Base-by-base conservation (phyloP, 2,113 vertebrate species). In the Oplegnathus fasciatus region DNA sequence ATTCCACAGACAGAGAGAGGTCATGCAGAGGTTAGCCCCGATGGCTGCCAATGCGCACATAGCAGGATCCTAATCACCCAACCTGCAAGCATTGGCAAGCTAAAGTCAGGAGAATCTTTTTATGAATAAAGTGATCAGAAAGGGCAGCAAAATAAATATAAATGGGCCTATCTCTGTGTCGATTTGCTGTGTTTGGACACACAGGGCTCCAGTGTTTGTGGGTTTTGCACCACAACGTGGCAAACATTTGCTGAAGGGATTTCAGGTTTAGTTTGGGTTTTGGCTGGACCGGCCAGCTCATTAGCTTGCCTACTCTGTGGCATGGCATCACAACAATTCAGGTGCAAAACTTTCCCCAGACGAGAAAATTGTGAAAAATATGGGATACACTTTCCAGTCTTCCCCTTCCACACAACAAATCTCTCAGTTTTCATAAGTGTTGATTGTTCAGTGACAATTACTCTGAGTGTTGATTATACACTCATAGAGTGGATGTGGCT, bases 1-100 rank as follows among this genome's bases (percentile, higher is more conserved):
- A 88, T 87, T 91, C 86, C 86, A 26, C 77, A 80, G 73, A 88
- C 79, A 64, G 70, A 78, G 75, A 62, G 81, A 82, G 92, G 92
- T 93, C 80, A 50, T 9, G 65, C 44, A 58, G 80, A 91, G 91
- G 91, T 91, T 48, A 86, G 65, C 34, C 44, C 82, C 80, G 22
- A 34, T 78, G 80, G 84, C 68, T 87, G 85, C 78, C 81, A 78
- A 46, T 30, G 61, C 61, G 82, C 67, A 76, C 77, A 72, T 72
- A 78, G 55, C 76, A 58, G 44, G 73, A 75, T 91, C 79, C 34
- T 80, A 80, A 88, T 83, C 75, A 58, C 24, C 57, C 40, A 70
- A 78, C 80, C 71, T 81, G 77, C 55, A n/a, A 70, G 52, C 57
- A 18, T 48, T 66, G 57, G 34, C 55, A 67, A 32, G 71, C 70